Conservation (phyloP, 1,140 invertebrate genomes). For the Musca vetustissima region DNA sequence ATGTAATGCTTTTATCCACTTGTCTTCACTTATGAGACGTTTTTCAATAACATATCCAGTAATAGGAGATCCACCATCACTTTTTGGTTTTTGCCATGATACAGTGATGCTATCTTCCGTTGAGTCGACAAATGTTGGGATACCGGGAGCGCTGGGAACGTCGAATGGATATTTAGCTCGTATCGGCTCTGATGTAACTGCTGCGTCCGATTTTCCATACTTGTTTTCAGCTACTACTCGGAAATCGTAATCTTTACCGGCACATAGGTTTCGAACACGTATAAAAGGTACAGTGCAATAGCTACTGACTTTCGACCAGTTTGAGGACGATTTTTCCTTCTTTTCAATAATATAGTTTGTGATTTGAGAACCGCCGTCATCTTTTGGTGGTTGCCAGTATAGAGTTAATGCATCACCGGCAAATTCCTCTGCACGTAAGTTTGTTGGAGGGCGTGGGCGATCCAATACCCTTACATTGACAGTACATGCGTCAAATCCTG, state of each 20-base stretch:
- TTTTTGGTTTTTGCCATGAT: constrained; percentile 88
- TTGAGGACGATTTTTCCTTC: constrained; percentile 76
- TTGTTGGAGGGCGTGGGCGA: constrained; percentile 82
- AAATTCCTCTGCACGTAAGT: constrained; percentile 89
- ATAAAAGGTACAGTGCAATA: constrained; percentile 87
- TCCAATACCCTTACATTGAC: constrained; percentile 94
- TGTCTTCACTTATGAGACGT: constrained; percentile 81
- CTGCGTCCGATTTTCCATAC: constrained; percentile 92
- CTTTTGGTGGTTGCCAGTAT: constrained; percentile 94
- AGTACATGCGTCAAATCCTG: constrained; percentile 90
- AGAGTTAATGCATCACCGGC: constrained; percentile 92
- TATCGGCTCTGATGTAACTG: constrained; percentile 83
- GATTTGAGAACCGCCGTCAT: constrained; percentile 92
- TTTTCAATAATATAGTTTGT: constrained; percentile 98
- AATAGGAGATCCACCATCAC: constrained; percentile 90
- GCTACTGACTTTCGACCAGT: constrained; percentile 89
- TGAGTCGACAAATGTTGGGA: constrained; percentile 81
- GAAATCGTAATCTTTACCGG: constrained; percentile 95
- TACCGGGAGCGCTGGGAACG: constrained; percentile 85
- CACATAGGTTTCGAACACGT: constrained; percentile 85
- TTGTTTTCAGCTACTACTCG: constrained; percentile 97
- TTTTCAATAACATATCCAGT: constrained; percentile 94
- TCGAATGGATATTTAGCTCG: constrained; percentile 95
- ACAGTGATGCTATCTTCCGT: constrained; percentile 93
- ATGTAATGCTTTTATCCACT: constrained; percentile 88